Base-by-base conservation (phyloP, 2,113 vertebrate species). In the Delphinapterus leucas region DNA sequence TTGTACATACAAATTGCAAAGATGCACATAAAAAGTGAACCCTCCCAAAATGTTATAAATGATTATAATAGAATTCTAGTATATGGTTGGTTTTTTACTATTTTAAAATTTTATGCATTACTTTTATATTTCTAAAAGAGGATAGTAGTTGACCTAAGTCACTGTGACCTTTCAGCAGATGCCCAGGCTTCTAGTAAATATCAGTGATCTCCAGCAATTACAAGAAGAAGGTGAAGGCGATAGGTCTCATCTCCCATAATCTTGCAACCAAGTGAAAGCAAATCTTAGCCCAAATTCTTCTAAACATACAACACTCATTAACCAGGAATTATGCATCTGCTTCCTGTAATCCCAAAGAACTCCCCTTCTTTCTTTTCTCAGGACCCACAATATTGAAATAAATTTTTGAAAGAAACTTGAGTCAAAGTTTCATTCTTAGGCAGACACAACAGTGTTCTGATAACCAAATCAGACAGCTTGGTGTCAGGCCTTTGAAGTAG, bases 1-100 rank as follows among this genome's bases (percentile, higher is more conserved):
- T 70, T 74, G n/a, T 67, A 95, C 8, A 36, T 44, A 92, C 31
- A 95, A 49, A 84, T 79, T 67, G 91, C 18, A 88, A 95, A 70
- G 61, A 87, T 84, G 12, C 60, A 47, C 41, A 49, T 44, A 8
- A 60, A 93, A 97, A 60, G 73, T 47, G 25, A 89, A 88, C 55
- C 26, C 41, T 93, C 38, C 18, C 60, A 74, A 88, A 88, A 41
- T 77, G 21, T 81, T 81, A 60, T 31, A 36, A 53, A 83, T 68
- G 58, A 55, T 25, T 95, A 10, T n/a, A 53, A 61, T 77, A 53
- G 60, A 89, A 26, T 90, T 83, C 8, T 44, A 63, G n/a, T 44
- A 73, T 87, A 58, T 12, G 61, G 21, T 33, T 61, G 79, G 6
- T 21, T 77, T 82, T n/a, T 71, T 61, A 8, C n/a, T 81, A 26